These are phyloP conservation scores for Lithosia quadra DNA, from an alignment of 2,888 invertebrate species.

Conservation along the genomic window DNA sequence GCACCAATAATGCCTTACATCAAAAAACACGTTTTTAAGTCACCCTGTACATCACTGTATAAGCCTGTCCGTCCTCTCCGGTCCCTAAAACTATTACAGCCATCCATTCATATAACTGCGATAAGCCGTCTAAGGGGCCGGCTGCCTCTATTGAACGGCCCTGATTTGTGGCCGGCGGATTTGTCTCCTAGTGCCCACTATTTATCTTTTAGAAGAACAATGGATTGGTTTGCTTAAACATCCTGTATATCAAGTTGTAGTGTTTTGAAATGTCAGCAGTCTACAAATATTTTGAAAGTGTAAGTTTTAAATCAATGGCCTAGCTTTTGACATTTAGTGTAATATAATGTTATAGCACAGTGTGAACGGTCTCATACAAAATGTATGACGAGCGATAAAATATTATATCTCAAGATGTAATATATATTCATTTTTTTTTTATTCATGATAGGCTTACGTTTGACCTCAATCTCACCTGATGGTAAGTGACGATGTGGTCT, in stretches of 20 bases:
- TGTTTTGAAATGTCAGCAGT: not conserved
- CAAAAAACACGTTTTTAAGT: constrained; percentile 2
- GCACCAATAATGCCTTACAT: not conserved
- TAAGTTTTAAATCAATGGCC: no score
- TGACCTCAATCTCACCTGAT: no score
- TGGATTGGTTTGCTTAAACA: not conserved
- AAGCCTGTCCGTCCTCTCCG: not conserved
- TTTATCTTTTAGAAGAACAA: constrained; percentile 15
- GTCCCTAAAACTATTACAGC: constrained; percentile 42
- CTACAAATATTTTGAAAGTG: no score
- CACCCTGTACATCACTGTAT: constrained; percentile 8
- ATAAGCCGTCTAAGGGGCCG: constrained; percentile 47
- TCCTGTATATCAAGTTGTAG: not conserved
- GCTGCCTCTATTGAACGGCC: constrained; percentile 34
- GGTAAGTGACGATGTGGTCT: no score
- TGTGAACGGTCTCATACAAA: no score
- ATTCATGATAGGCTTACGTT: no score
- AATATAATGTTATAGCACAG: no score
- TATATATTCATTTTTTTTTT: no score
- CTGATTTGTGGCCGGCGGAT: constrained; percentile 35
- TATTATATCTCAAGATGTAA: no score
- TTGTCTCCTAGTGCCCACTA: constrained; percentile 31
- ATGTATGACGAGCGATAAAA: no score
- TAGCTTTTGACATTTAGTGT: no score
- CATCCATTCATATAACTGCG: constrained; percentile 54